phyloP scores from a whole-genome alignment of 2,888 invertebrate species.

The Argyresthia goedartella region DNA sequence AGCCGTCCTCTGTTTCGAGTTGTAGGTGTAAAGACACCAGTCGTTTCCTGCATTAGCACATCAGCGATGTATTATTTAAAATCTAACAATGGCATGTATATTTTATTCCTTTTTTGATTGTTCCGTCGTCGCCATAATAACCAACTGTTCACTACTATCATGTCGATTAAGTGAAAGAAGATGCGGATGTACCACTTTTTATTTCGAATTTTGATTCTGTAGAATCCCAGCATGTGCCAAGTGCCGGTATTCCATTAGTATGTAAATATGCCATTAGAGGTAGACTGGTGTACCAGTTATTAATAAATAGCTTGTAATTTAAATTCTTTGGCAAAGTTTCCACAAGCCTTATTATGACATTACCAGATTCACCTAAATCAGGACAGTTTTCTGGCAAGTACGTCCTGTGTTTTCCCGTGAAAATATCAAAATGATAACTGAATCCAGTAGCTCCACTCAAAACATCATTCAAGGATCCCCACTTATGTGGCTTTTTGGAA shows the following conservation, averaged over 20 bases:
- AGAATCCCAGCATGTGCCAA: constrained; percentile 16
- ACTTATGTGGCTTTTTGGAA: constrained; percentile 3
- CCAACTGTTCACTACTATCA: constrained; percentile 17
- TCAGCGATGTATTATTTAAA: not conserved
- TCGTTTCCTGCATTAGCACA: not conserved
- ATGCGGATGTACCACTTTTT: constrained; percentile 20
- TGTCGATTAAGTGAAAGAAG: constrained; percentile 20
- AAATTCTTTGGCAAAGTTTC: constrained; percentile 18
- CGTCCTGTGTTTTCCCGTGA: constrained; percentile 6
- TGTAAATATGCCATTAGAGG: too few species aligned
- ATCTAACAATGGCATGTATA: not conserved
- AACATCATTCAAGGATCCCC: constrained; percentile 3
- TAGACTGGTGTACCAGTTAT: constrained; percentile 24
- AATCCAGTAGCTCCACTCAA: constrained; percentile 2
- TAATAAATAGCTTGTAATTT: constrained; percentile 24
- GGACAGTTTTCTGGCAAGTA: constrained; percentile 16
- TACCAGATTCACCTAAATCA: constrained; percentile 21
- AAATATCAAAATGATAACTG: constrained; percentile 5
- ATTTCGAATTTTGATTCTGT: constrained; percentile 18
- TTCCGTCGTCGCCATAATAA: constrained; percentile 14
- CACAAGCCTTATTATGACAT: constrained; percentile 20
- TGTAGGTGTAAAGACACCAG: not conserved
- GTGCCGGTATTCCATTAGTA: too few species aligned
- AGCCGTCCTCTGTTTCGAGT: not conserved
- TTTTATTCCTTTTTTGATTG: not conserved